Evolutionary conservation across 2,797 vertebrate genomes (phyloP).

Genomic region (Meda fulgida): DNA sequence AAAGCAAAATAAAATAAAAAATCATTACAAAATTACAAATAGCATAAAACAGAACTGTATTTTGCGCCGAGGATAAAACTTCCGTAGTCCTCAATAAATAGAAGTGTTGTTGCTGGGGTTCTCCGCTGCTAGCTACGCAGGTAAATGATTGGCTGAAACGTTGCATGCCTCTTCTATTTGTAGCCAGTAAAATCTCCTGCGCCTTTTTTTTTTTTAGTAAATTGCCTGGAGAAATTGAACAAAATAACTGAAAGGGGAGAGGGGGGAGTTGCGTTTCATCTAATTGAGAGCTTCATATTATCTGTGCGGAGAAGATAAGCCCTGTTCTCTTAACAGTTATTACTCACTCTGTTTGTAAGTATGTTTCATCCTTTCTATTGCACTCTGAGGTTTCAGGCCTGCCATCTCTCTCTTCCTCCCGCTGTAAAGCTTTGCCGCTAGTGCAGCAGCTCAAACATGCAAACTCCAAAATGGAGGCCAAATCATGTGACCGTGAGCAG

Average conservation of each 20-base stretch:
- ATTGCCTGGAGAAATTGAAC: conserved; percentile 80
- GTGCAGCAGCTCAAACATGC: conserved; percentile 53
- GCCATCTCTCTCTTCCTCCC: conserved; percentile 46
- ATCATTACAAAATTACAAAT: not conserved
- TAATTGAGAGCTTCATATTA: conserved; percentile 78
- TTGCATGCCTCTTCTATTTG: conserved; percentile 67
- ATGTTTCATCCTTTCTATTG: conserved; percentile 59
- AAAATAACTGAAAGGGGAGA: conserved; percentile 71
- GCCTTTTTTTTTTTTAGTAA: conserved; percentile 68
- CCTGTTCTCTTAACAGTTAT: conserved; percentile 70
- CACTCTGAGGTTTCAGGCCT: conserved; percentile 51
- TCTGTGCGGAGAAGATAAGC: conserved; percentile 81
- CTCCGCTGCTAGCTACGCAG: conserved; percentile 68
- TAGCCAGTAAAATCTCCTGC: conserved; percentile 68
- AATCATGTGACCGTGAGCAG: conserved; percentile 66
- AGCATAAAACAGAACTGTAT: conserved; percentile 1
- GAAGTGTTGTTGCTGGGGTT: conserved; percentile 80
- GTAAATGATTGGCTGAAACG: conserved; percentile 70
- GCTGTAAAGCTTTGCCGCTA: conserved; percentile 39
- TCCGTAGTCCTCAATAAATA: conserved; percentile 69
- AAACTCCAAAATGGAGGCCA: conserved; percentile 69
- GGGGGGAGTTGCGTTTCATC: conserved; percentile 70
- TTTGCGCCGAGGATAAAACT: conserved; percentile 47
- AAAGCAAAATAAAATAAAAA: not conserved
- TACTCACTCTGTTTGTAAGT: conserved; percentile 71